Base-by-base conservation (phyloP, 30 jellyfish, hydroid and myxozoan genomes). In the Sanderia malayensis region DNA sequence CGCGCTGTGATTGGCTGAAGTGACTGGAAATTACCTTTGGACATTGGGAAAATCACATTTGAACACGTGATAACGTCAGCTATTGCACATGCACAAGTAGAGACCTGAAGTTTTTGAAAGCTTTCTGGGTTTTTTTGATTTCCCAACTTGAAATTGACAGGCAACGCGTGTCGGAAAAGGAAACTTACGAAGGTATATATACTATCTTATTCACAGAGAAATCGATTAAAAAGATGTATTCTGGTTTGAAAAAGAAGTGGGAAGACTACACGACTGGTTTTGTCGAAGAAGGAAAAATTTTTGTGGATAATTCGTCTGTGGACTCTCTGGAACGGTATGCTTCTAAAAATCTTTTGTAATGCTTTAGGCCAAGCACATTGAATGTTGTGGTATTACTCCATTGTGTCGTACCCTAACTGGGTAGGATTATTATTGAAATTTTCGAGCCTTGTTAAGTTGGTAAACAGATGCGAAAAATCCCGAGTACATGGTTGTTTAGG, bases 41-140 rank as follows among this genome's bases (percentile, higher is more conserved):
- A 34, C 63, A 31, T 61, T 64, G 87, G 87, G 78, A 63, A 76
- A 76, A 60, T 4, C 44, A 64, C 78, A 29, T 59, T 8, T 76
- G 68, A 22, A 31, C 87, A 76, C 67, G 87, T 76, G 87, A 41
- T 26, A 3, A 18, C 29, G 61, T 0, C 73, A 65, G 57, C 41
- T 65, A 45, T 63, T 1, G 64, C 87, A 76, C 79, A 70, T 73
- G 74, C 11, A n/a, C n/a, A 31, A 22, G 52, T 55, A 3, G 25
- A 58, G 75, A 13, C 25, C 24, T 10, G 9, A 1, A 29, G 2
- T 17, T 8, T 22, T 27, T 26, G 45, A 33, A 58, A 66, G 29
- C 37, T 62, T 62, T 71, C 72, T 67, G n/a, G 44, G 44, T 55
- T 6, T 6, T 15, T 41, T 41, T 41, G 8, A 15, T 33, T 58